A percentile compares a stretch with the other conserved stretches of the same genome.
These are phyloP conservation scores for Herpetotheres cachinnans DNA, from an alignment of 2,113 vertebrate genomes.

Conservation along the genomic window DNA sequence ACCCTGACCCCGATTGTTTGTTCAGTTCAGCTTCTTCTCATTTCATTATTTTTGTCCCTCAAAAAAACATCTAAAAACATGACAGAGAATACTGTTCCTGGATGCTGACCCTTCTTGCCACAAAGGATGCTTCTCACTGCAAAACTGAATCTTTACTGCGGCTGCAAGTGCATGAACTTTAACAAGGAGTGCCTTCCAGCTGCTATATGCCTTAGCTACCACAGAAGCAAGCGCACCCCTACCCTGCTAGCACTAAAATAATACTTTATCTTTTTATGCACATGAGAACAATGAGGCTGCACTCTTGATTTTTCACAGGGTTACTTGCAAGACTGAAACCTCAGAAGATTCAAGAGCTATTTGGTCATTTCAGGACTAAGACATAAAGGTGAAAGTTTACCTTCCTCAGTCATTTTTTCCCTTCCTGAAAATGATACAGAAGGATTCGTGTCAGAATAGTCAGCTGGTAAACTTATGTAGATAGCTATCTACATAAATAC, in stretches of 20 bases:
- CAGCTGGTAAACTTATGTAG: background rate
- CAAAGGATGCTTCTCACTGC: background rate
- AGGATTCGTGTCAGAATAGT: background rate
- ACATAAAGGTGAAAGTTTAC: background rate
- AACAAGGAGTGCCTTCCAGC: background rate
- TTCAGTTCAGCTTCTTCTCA: background rate
- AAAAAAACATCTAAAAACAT: background rate
- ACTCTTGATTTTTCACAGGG: background rate
- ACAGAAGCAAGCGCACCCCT: background rate
- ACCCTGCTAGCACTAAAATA: no score
- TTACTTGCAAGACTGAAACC: background rate
- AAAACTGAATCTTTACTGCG: background rate
- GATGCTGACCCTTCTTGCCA: background rate
- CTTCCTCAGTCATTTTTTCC: background rate
- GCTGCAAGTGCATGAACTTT: background rate
- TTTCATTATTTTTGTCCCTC: background rate
- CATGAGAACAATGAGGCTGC: background rate
- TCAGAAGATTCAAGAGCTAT: background rate
- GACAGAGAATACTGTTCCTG: background rate
- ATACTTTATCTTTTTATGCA: background rate
- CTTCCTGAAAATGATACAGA: background rate
- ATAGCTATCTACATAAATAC: background rate
- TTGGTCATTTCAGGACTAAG: background rate
- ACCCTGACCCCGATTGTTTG: background rate
- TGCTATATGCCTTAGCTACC: background rate